Base-by-base conservation (phyloP, 2,797 vertebrate genomes). In the Pseudopleuronectes americanus region DNA sequence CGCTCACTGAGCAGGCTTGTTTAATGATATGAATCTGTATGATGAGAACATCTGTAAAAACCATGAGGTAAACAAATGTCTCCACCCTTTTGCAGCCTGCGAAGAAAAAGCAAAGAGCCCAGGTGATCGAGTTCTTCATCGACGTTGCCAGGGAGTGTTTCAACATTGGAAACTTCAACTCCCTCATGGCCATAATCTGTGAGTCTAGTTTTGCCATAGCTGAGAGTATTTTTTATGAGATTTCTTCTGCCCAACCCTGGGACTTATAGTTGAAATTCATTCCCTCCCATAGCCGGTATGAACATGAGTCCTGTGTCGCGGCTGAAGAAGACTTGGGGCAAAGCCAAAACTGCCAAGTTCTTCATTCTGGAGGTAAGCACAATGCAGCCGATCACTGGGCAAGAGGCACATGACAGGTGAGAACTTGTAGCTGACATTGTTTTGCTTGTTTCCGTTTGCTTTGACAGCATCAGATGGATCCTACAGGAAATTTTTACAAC, bases 101-200 rank as follows among this genome's bases (percentile, higher is more conserved):
- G 3, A 98, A 98, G 92, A 98, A 98, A 94, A 98, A 98, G 66
- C 97, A 96, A 89, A 90, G 97, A 84, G 97, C 97, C 3, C 95
- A 95, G 81, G 96, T 97, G 84, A 96, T 97, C 0, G 97, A 98
- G 90, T 98, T 99, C 89, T 98, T 98, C 93, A 97, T 97, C 1
- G 97, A 98, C 0, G 96, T 97, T 57, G 97, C 97, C 79, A 94
- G 96, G 4, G 96, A 98, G 88, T 97, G 97, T 85, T 98, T 98
- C 93, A 98, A 97, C 92, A 98, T 98, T 1, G 97, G 97, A 85
- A 99, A 98, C 93, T 98, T 98, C 80, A 98, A 97, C 92, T 98
- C 97, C 0, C 94, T 98, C 57, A 97, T 97, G 97, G 97, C 97
- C 83, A 97, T 98, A 77, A 96, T 97, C 87, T 98, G 97, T 99